Conservation (phyloP, 2,797 vertebrate species). For the Echeneis naucrates region DNA sequence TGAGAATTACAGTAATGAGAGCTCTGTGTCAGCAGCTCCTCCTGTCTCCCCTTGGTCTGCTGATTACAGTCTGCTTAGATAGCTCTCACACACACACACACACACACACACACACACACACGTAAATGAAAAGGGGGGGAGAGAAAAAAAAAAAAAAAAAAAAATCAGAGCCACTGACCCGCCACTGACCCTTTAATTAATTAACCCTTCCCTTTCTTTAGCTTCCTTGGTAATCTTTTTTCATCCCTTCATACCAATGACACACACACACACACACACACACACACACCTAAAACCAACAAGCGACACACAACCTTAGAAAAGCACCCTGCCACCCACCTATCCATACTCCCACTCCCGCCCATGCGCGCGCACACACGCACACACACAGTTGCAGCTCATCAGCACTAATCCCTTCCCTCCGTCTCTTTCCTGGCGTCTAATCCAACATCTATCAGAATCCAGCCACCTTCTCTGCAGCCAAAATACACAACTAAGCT, state of each 20-base stretch:
- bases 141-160: no score
- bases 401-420: slow-evolving; percentile 78
- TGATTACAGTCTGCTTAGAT: slow-evolving; percentile 80
- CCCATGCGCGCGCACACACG: slow-evolving; percentile 36
- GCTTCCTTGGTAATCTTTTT: slow-evolving; percentile 47
- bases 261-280: background rate
- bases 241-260: slow-evolving; percentile 34
- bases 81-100: slow-evolving; percentile 39
- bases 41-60: slow-evolving; percentile 71
- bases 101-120: slow-evolving; percentile 1
- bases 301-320: slow-evolving; percentile 53
- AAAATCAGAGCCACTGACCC: slow-evolving; percentile 52
- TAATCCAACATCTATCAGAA: slow-evolving; percentile 83
- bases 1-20: slow-evolving; percentile 83
- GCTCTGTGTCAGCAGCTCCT: slow-evolving; percentile 79
- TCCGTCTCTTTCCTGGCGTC: slow-evolving; percentile 76
- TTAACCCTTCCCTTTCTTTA: slow-evolving; percentile 68
- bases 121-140: no score
- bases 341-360: slow-evolving; percentile 28
- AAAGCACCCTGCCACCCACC: slow-evolving; percentile 25
- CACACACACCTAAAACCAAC: slow-evolving; percentile 39
- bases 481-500: slow-evolving; percentile 78
- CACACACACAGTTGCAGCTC: slow-evolving; percentile 58
- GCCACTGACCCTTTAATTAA: slow-evolving; percentile 69
- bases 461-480: slow-evolving; percentile 76